Evolutionary conservation across 64 coral and sea anemone genomes (phyloP).

Genomic region (Dendrophyllia cribrosa): DNA sequence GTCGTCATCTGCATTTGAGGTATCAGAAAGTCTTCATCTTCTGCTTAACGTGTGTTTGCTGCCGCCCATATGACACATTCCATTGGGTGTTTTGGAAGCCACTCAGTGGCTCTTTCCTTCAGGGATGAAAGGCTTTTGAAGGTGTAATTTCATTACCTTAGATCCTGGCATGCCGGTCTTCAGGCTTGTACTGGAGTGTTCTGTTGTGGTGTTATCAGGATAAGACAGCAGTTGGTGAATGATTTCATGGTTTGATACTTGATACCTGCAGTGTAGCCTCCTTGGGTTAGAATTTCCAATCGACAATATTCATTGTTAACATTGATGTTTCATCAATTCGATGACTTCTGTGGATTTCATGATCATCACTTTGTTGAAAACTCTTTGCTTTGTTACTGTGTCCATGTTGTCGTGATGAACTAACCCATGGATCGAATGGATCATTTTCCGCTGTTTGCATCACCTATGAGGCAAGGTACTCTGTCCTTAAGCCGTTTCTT

Average conservation of each 20-base stretch:
- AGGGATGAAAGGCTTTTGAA: neutral
- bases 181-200: neutral
- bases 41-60: neutral
- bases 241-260: neutral
- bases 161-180: neutral
- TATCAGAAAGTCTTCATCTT: neutral
- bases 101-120: neutral
- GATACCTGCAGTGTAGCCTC: neutral
- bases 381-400: neutral
- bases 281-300: neutral
- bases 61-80: neutral
- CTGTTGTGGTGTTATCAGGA: neutral
- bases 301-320: neutral
- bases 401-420: neutral
- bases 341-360: neutral
- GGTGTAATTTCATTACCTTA: neutral
- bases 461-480: neutral
- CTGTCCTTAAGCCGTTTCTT: constrained; percentile 35
- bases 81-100: neutral
- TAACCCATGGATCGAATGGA: neutral
- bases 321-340: neutral
- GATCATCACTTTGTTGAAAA: neutral
- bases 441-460: neutral
- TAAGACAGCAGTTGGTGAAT: neutral
- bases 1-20: neutral